phyloP scores from a whole-genome alignment of 2,113 vertebrate species.

The Hippocampus guttulatus region DNA sequence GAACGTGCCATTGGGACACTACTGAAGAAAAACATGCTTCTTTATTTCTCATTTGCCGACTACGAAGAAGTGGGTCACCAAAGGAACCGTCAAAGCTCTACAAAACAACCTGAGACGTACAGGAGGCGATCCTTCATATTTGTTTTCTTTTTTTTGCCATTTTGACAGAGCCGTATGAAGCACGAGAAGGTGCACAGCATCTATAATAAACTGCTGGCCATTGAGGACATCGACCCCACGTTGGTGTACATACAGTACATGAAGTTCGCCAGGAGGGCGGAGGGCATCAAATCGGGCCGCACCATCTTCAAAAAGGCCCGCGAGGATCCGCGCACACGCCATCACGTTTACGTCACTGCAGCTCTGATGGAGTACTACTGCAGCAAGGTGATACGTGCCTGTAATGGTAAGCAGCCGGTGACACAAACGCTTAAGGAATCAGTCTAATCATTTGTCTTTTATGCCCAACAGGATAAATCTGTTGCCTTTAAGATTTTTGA shows the following conservation, averaged over 20 bases:
- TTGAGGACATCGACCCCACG: constrained; percentile 97
- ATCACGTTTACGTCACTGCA: constrained; percentile 96
- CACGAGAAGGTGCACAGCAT: constrained; percentile 98
- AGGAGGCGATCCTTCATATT: neutral
- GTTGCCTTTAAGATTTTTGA: constrained; percentile 99
- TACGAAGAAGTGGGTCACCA: constrained; percentile 87
- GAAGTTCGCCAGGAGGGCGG: constrained; percentile 97
- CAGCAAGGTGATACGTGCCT: constrained; percentile 82
- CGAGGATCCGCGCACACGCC: constrained; percentile 90
- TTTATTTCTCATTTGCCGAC: constrained; percentile 98
- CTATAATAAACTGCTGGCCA: constrained; percentile 91
- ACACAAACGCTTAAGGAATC: neutral
- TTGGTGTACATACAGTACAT: constrained; percentile 99
- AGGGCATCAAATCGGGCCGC: constrained; percentile 96
- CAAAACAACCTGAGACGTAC: accelerated
- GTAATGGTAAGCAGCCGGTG: neutral
- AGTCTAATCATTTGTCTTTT: neutral
- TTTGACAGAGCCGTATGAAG: constrained; percentile 92
- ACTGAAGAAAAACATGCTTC: constrained; percentile 98
- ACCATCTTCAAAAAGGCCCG: constrained; percentile 99
- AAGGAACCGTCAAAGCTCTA: neutral
- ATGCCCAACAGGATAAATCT: constrained; percentile 86
- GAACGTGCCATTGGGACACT: constrained; percentile 97
- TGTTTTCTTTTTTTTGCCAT: neutral
- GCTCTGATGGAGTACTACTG: constrained; percentile 99